Evolutionary conservation across 2,113 vertebrate species (phyloP), one percentile per base, ranked within the genome.

Genomic region (Apus apus): DNA sequence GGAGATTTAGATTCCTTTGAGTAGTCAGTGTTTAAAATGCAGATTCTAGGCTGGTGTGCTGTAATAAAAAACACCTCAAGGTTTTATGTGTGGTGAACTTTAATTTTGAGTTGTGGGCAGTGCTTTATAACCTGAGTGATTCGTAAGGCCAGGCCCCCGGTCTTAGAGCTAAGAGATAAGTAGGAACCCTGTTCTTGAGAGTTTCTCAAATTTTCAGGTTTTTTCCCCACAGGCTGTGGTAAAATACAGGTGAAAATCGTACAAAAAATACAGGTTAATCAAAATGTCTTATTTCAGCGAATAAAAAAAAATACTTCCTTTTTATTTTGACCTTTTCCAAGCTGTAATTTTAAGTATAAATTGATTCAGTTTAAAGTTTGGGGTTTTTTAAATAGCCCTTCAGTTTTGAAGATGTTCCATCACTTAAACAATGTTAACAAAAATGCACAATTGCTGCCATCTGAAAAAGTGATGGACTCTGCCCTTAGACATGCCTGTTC

Each of bases 1-100:
- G 64, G 86, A 97, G 95, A 95, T 96, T 95, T 95, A 92, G 89
- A 80, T 85, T 83, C 81, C 48, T 96, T 92, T 84, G 94, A 92
- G 79, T 60, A 96, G 81, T 53, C 78, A 34, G 65, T 93, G 77
- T 84, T 94, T 94, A 74, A 93, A 93, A 95, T 45, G 36, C 61
- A 85, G 89, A 86, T 93, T 91, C 77, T 38, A 48, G 75, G 66
- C 77, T 86, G 85, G 70, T 68, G 1, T 53, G 48, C 32, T 81
- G 19, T 77, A 93, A 85, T 96, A 90, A 20, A 92, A 95, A 95
- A 50, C 89, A 75, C 83, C 95, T 89, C 36, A 77, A 78, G 89
- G 68, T 89, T 89, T 89, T 94, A 93, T 87, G 73, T 43, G 65
- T 81, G 58, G 84, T 79, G 78, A 96, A 87, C 40, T 87, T 91